phyloP scores from a whole-genome alignment of 2,888 invertebrate species.

The Leptinotarsa rubiginosa region DNA sequence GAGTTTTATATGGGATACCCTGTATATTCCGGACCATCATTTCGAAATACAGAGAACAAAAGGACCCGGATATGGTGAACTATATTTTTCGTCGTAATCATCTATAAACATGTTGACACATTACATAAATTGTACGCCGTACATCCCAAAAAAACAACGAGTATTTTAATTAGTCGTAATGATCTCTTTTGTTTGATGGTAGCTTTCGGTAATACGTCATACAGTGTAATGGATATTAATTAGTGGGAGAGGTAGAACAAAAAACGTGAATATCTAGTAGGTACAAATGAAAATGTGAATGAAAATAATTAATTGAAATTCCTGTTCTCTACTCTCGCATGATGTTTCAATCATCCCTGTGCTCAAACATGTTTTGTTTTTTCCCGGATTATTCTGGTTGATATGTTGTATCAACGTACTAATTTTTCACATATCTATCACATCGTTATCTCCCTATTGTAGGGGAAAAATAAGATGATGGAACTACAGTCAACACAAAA shows the following conservation, averaged over 20 bases:
- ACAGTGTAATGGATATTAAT: constrained; percentile 1
- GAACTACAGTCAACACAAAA: no score
- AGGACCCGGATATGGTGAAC: no score
- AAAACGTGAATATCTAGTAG: neutral
- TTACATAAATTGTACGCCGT: neutral
- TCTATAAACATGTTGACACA: neutral
- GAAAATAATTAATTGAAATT: neutral
- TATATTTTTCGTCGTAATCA: neutral
- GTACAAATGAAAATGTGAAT: neutral
- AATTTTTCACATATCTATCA: no score
- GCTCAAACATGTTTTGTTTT: no score
- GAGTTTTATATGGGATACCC: no score
- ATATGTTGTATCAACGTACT: no score
- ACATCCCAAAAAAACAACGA: neutral
- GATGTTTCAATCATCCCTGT: neutral
- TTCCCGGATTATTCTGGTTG: no score
- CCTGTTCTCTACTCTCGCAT: neutral
- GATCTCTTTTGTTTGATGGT: neutral
- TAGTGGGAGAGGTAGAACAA: neutral
- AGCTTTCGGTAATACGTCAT: neutral
- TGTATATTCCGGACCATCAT: no score
- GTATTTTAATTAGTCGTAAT: neutral
- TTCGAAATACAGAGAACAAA: no score
- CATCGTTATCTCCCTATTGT: no score
- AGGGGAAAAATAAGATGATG: no score